Base-by-base conservation (phyloP, 2,113 vertebrate species). In the Macrotus californicus region DNA sequence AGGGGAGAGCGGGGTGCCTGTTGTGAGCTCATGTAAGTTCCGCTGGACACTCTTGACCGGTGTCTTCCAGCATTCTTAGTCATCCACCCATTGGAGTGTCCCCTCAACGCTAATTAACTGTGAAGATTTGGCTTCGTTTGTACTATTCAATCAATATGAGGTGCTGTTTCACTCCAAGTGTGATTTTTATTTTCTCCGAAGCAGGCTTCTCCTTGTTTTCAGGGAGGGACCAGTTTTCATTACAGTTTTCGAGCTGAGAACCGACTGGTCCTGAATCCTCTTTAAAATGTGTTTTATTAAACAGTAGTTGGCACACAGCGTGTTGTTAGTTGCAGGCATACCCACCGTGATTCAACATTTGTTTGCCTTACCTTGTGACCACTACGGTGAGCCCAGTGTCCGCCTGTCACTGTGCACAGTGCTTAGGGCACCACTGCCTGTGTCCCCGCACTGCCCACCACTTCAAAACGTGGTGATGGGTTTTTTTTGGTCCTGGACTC, bases 381-480 rank as follows among this genome's bases (percentile, higher is more conserved):
- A 4, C 56, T 29, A 2, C 22, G 21, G 2, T 12, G 0, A 19
- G 56, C 3, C 56, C 13, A 21, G 79, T 36, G 9, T 1, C 54
- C 15, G 5, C 1, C 79, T 26, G 36, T 56, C 12, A 13, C 7
- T 10, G 22, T 56, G 39, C 18, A 13, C 15, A 10, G 21, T 29
- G 15, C 31, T 54, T 24, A 14, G 5, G 41, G 19, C 11, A 22
- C 54, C 56, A 1, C 4, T 24, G 39, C 29, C 19, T 8, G 10
- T 31, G n/a, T 34, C 24, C n/a, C 56, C 0, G 2, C 8, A 11
- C 11, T 50, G 56, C 7, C 15, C 8, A 41, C 22, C 1, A 3
- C 69, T 76, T 76, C 18, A 31, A 46, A 46, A 46, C 66, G 70
- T 24, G 76, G 59, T 14, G 6, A 48, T 52, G 54, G 29, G 16